These are phyloP conservation scores for Vipera latastei DNA, from an alignment of 2,797 vertebrate genomes.

Conservation along the genomic window DNA sequence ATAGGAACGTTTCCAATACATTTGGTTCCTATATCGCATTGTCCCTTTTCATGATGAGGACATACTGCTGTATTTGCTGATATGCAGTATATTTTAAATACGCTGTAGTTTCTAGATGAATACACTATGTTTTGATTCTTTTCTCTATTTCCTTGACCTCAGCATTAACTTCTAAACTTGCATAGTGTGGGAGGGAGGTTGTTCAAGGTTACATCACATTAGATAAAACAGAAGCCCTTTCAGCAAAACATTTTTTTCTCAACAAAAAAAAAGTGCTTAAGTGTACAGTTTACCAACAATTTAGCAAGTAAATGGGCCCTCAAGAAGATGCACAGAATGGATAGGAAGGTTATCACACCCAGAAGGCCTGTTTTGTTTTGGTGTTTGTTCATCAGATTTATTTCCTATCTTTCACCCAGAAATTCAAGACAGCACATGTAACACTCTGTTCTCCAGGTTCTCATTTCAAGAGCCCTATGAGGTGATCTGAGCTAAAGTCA, in stretches of 20 bases:
- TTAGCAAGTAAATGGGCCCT: constrained; percentile 32
- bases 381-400: constrained; percentile 15
- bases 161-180: neutral
- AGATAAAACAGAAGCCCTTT: constrained; percentile 10
- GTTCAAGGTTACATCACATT: constrained; percentile 2
- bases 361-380: constrained; percentile 38
- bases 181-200: neutral
- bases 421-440: neutral
- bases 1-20: neutral
- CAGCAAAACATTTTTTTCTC: constrained; percentile 18
- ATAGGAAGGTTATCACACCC: constrained; percentile 26
- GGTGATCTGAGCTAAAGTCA: neutral
- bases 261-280: neutral
- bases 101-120: neutral
- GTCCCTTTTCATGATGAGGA: neutral
- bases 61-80: neutral
- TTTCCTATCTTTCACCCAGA: neutral
- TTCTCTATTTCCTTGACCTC: neutral
- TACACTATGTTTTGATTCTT: neutral
- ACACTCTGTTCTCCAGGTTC: neutral
- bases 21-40: neutral
- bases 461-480: neutral
- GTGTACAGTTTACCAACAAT: constrained; percentile 22
- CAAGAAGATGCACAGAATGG: constrained; percentile 24
- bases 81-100: neutral